Percentiles rank a stretch among this genome's conserved stretches.
phyloP scores from a whole-genome alignment of 2,113 vertebrate species.

The Thunnus thynnus region DNA sequence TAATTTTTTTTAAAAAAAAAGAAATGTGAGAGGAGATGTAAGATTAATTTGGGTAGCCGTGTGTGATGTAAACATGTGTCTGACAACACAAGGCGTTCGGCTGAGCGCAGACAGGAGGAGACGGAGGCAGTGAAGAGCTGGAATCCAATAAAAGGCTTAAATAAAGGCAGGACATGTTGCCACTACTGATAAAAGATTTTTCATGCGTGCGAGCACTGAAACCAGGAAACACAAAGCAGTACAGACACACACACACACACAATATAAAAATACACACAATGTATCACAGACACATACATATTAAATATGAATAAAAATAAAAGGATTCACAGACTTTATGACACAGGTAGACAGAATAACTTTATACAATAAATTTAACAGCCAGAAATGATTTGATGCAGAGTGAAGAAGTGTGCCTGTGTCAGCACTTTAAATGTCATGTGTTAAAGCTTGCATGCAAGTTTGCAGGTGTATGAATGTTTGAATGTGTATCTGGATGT shows the following conservation, averaged over 20 bases:
- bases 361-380: not conserved
- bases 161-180: slow-evolving; percentile 11
- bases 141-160: slow-evolving; percentile 22
- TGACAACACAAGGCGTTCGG: not conserved
- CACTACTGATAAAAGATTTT: not conserved
- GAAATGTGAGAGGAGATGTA: not conserved
- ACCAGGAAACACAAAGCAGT: not conserved
- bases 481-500: slow-evolving; percentile 22
- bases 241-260: not conserved
- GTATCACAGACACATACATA: not conserved
- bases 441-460: slow-evolving; percentile 2
- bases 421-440: slow-evolving; percentile 31
- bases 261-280: not conserved
- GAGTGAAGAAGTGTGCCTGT: not conserved
- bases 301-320: not conserved
- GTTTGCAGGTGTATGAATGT: slow-evolving; percentile 24
- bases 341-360: not conserved
- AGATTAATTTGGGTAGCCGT: not conserved
- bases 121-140: not conserved
- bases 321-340: not conserved
- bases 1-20: too few species aligned
- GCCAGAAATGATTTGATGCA: not conserved
- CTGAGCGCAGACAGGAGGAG: not conserved
- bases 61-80: not conserved
- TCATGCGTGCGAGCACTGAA: not conserved